Conservation (phyloP, 2,888 invertebrate genomes). For the Tryphoninae sp. region DNA sequence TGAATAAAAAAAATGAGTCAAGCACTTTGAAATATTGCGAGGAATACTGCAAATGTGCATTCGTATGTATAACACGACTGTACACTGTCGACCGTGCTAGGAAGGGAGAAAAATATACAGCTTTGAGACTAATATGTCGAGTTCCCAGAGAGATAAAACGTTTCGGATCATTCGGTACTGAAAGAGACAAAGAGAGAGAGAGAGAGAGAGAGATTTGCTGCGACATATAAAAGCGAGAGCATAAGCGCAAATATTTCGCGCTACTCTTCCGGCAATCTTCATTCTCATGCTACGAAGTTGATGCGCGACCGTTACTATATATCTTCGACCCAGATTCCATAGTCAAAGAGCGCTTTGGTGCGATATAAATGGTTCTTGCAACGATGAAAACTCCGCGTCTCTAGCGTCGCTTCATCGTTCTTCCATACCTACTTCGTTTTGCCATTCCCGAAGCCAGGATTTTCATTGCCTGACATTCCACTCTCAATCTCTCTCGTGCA, state of each 20-base stretch:
- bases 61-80: background rate
- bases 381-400: conserved; percentile 52
- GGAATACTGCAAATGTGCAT: conserved; percentile 17
- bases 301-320: conserved; percentile 40
- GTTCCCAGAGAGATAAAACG: conserved; percentile 50
- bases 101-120: background rate
- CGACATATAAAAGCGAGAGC: conserved; percentile 41
- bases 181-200: no score
- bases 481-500: conserved; percentile 35
- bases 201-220: conserved; percentile 13
- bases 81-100: conserved; percentile 30
- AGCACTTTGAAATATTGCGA: conserved; percentile 64
- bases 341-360: conserved; percentile 58
- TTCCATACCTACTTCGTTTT: conserved; percentile 28
- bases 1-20: conserved; percentile 39
- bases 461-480: conserved; percentile 44
- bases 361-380: conserved; percentile 60
- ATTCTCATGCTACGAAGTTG: conserved; percentile 17
- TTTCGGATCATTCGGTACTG: conserved; percentile 37
- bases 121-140: conserved; percentile 56
- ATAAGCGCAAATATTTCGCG: conserved; percentile 25
- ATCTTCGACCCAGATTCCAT: conserved; percentile 56
- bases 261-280: conserved; percentile 21
- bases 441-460: conserved; percentile 33
- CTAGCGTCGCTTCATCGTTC: conserved; percentile 29